A percentile compares a stretch with the other conserved stretches of the same genome.
These are phyloP conservation scores for Papilio glaucus DNA, from an alignment of 1,140 invertebrate genomes.

Conservation along the genomic window DNA sequence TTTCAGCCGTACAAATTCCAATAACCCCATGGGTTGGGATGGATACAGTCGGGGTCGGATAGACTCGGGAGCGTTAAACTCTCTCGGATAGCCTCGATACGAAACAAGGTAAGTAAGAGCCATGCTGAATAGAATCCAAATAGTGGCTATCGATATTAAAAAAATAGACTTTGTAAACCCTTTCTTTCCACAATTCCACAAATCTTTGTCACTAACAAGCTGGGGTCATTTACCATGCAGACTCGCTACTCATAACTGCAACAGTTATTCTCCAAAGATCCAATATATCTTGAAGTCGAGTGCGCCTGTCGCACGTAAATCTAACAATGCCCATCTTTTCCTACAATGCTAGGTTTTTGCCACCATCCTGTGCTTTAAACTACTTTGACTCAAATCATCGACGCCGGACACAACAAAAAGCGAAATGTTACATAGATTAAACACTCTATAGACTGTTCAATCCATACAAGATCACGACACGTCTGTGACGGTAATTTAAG, in stretches of 20 bases:
- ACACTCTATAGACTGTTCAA: neutral
- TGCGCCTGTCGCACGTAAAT: conserved; percentile 24
- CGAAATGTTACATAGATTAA: conserved; percentile 42
- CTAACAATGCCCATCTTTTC: conserved; percentile 19
- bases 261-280: conserved; percentile 29
- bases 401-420: conserved; percentile 43
- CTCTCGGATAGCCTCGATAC: too few relatives aligned
- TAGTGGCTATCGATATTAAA: neutral
- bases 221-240: conserved; percentile 5
- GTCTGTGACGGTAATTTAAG: too few relatives aligned
- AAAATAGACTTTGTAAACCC: too few relatives aligned
- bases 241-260: conserved; percentile 23
- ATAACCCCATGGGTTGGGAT: too few relatives aligned
- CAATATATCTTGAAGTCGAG: conserved; percentile 15
- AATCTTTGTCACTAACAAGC: neutral
- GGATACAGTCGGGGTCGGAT: too few relatives aligned
- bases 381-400: conserved; percentile 47
- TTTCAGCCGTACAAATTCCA: too few relatives aligned
- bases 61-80: too few relatives aligned
- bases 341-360: conserved; percentile 51
- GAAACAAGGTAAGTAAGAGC: too few relatives aligned
- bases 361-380: conserved; percentile 51
- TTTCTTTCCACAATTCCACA: neutral
- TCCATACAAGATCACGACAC: too few relatives aligned
- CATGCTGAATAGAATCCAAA: too few relatives aligned